These are phyloP conservation scores for Mythimna loreyi DNA, from an alignment of 2,888 invertebrate genomes.

Conservation along the genomic window DNA sequence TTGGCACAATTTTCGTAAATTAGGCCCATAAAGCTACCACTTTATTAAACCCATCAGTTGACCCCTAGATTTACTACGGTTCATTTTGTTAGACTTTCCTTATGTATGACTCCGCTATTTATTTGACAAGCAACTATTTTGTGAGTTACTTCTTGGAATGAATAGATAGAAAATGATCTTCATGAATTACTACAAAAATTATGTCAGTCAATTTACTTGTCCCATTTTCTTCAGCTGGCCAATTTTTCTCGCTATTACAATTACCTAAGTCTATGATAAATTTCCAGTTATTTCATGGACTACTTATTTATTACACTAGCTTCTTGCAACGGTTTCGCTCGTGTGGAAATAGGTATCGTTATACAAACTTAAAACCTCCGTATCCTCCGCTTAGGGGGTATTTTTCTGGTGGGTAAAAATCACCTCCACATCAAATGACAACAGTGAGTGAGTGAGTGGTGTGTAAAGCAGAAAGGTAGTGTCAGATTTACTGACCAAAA, in stretches of 20 bases:
- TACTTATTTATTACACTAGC: too few relatives aligned
- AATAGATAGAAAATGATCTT: not conserved
- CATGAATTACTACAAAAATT: not conserved
- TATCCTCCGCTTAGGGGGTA: too few relatives aligned
- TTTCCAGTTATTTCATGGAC: too few relatives aligned
- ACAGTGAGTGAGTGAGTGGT: too few relatives aligned
- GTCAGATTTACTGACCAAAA: too few relatives aligned
- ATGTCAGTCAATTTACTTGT: not conserved
- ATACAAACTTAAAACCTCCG: too few relatives aligned
- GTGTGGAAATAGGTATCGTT: too few relatives aligned
- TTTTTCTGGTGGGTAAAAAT: too few relatives aligned
- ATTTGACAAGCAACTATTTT: not conserved
- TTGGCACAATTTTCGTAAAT: conserved; percentile 41
- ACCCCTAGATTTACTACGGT: conserved; percentile 41
- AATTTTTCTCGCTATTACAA: not conserved
- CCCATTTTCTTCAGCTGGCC: not conserved
- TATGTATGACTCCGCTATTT: conserved; percentile 11
- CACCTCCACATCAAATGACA: too few relatives aligned
- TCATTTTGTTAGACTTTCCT: conserved; percentile 29
- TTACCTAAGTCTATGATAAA: too few relatives aligned
- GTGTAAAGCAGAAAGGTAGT: too few relatives aligned
- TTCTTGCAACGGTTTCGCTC: too few relatives aligned
- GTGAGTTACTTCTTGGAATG: not conserved
- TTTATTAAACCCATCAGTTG: conserved; percentile 38
- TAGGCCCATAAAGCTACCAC: conserved; percentile 31